Evolutionary conservation across 2,888 invertebrate genomes (phyloP).

Genomic region (Catocala sponsa): DNA sequence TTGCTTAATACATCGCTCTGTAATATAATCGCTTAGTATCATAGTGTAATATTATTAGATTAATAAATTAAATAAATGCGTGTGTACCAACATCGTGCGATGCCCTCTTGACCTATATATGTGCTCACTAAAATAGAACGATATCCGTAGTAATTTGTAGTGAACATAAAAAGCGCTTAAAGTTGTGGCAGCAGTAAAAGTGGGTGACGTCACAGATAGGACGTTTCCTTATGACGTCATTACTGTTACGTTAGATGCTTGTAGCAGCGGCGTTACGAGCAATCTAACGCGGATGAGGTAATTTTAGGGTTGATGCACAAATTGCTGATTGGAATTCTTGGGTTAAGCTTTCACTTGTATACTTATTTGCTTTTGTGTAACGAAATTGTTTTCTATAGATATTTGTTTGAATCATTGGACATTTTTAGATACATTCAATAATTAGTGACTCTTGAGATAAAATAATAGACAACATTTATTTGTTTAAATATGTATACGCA

Average conservation of each 20-base stretch:
- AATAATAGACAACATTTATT: too few species aligned
- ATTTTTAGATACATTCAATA: too few species aligned
- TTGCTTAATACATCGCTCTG: too few species aligned
- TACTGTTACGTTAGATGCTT: conserved; percentile 52
- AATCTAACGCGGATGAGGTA: conserved; percentile 51
- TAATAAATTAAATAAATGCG: too few species aligned
- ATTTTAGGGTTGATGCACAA: conserved; percentile 42
- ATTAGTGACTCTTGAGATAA: too few species aligned
- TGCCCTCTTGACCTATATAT: too few species aligned
- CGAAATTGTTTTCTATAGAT: too few species aligned
- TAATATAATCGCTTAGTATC: too few species aligned
- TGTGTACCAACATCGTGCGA: too few species aligned
- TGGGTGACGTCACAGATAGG: conserved; percentile 46
- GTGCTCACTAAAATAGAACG: background rate
- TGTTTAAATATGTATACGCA: too few species aligned
- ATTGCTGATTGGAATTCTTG: conserved; percentile 16
- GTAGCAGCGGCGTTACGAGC: conserved; percentile 47
- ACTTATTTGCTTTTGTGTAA: background rate
- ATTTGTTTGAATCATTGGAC: too few species aligned
- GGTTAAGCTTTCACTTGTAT: conserved; percentile 5
- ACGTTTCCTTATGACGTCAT: conserved; percentile 53
- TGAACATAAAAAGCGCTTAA: conserved; percentile 37
- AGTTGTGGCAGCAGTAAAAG: conserved; percentile 38
- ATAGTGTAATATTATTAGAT: too few species aligned
- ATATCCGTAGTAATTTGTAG: conserved; percentile 23